Evolutionary conservation across 53 echinoderm and acorn worm species (phyloP), one percentile per base, ranked within the genome.

Genomic region (Stichopus horrens): DNA sequence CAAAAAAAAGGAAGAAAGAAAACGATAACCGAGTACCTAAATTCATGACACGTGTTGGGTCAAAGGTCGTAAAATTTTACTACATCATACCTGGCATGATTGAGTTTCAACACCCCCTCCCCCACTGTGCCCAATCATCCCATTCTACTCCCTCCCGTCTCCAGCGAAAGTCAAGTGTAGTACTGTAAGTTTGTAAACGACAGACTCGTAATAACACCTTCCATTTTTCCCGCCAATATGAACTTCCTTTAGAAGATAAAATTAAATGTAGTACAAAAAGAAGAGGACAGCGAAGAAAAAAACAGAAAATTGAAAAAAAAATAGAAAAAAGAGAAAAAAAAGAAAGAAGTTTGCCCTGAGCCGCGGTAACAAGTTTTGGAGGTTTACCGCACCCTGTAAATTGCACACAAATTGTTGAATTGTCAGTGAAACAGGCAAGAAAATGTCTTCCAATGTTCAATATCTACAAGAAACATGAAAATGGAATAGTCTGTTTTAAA

Each of bases 381-480:
- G 1, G 79, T 16, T 79, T 7, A 79, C 16, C 52, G 53, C 79
- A 79, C 79, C 79, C 79, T 79, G 37, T 37, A 37, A 53, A 79
- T 79, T 79, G 79, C 79, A 79, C 79, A 54, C 10, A 55, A 52
- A 79, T 53, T 53, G 5, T 5, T 79, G 79, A 79, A 79, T 79
- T 79, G 79, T 79, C 79, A 79, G 55, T 79, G 11, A 52, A 75
- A 63, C 63, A 79, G 79, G 79, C 79, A 79, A 79, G 79, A 79
- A 79, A 16, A 63, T 63, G 63, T 63, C 63, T 63, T 63, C 63
- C 63, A 13, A 63, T 13, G 37, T 37, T 37, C 37, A 2, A 37
- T 37, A 37, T 37, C 37, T 37, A 37, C 37, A 37, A 37, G 37
- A 37, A 37, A 37, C 37, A 37, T 37, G 37, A 37, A 37, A 37